Evolutionary conservation across 2,113 vertebrate species (phyloP), one percentile per base, ranked within the genome.

Genomic region (Phalacrocorax pelagicus): DNA sequence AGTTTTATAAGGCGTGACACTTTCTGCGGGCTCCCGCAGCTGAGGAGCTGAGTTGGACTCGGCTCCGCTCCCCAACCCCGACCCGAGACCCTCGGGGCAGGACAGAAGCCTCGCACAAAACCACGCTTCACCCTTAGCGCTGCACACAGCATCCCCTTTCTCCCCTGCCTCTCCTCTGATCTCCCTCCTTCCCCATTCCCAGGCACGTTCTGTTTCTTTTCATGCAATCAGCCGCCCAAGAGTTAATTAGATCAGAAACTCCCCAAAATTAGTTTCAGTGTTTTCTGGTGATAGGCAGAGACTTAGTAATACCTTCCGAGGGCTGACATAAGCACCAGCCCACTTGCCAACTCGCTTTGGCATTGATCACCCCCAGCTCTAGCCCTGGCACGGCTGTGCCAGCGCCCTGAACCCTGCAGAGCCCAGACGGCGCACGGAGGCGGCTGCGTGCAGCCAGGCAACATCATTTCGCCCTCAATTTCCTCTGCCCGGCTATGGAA

Each of bases 191-290:
- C 52, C 65, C 24, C 7, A 2, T 5, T 13, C 34, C 2, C 70
- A 6, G 9, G 2, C 54, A 12, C 4, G 65, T 55, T 55, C 36
- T 0, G 4, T 11, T 66, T 44, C 49, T 12, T 26, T 30, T 11
- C 42, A 30, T 2, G 4, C 21, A 4, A 36, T n/a, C 62, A 9
- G 29, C 44, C 2, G 0, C 23, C 11, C 22, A 22, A 15, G 6
- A 21, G 13, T n/a, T 18, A 23, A 55, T 17, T 5, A 34, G 36
- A 15, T 10, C 38, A 30, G 21, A 12, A 67, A 21, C 38, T 16
- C 15, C 72, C 38, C 47, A 1, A 10, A 40, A 66, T 1, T 0
- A 21, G 19, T 6, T 38, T 34, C 6, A 7, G 9, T 0, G 10
- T 17, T 23, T 40, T 14, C 17, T 14, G 51, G 19, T 0, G 1